These are phyloP conservation scores for Sanderia malayensis DNA, from an alignment of 30 jellyfish, hydroid and myxozoan species.

Conservation along the genomic window DNA sequence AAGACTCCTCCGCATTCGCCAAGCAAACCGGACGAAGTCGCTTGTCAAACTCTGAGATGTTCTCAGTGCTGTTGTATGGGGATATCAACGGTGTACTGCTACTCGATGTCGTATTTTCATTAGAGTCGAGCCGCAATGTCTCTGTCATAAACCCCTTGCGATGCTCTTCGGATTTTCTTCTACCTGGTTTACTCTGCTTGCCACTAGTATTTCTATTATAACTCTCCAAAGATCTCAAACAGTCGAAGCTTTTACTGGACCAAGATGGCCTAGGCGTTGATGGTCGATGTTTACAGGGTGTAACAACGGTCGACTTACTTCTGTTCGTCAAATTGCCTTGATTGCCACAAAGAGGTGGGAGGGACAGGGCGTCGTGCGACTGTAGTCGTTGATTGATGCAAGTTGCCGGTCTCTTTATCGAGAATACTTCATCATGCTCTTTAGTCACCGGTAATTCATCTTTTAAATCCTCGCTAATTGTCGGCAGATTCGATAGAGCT, in stretches of 20 bases:
- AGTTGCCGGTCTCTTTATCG: not conserved
- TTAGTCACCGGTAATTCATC: not conserved
- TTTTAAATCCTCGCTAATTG: slow-evolving; percentile 2
- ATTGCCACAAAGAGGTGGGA: slow-evolving; percentile 10
- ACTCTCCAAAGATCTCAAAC: too few relatives aligned
- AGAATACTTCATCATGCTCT: not conserved
- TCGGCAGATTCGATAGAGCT: slow-evolving; percentile 6
- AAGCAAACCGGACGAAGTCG: too few relatives aligned
- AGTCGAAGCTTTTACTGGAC: not conserved
- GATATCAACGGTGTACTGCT: too few relatives aligned
- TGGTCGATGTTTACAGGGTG: slow-evolving; percentile 11
- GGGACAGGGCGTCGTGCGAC: not conserved
- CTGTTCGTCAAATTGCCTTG: not conserved
- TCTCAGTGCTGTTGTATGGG: too few relatives aligned
- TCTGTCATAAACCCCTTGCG: too few relatives aligned
- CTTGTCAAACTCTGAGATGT: too few relatives aligned
- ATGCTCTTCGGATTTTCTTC: too few relatives aligned
- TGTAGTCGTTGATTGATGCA: not conserved
- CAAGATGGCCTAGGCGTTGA: slow-evolving; percentile 17
- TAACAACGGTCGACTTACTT: not conserved
- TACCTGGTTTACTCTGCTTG: too few relatives aligned
- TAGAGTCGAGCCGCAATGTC: too few relatives aligned
- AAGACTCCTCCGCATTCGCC: too few relatives aligned
- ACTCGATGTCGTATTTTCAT: too few relatives aligned
- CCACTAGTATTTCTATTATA: too few relatives aligned